phyloP scores from a whole-genome alignment of 2,888 invertebrate species.

The Pseudococcus longispinus region DNA sequence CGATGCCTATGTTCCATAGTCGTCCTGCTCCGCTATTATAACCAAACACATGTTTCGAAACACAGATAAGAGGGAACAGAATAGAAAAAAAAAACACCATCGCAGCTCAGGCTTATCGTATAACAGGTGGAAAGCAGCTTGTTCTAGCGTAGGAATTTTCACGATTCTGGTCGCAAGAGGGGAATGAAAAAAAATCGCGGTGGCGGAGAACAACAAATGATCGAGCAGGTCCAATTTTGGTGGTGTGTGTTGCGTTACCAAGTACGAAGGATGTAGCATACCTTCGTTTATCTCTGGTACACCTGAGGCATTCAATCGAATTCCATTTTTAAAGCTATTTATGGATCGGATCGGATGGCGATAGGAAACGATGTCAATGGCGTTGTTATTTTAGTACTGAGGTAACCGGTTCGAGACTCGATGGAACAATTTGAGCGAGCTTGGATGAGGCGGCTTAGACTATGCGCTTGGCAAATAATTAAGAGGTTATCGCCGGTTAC shows the following conservation, averaged over 20 bases:
- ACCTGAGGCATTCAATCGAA: neutral
- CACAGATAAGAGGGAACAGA: neutral
- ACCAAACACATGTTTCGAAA: neutral
- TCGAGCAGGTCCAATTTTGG: neutral
- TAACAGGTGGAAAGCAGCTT: slow-evolving; percentile 42
- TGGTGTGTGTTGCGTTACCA: neutral
- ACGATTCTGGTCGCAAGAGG: neutral
- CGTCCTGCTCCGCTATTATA: neutral
- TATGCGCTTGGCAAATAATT: neutral
- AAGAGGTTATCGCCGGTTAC: slow-evolving; percentile 28
- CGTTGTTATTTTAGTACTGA: neutral
- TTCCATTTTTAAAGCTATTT: neutral
- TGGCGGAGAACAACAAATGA: neutral
- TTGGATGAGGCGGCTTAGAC: neutral
- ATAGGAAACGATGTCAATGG: neutral
- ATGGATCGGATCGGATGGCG: neutral
- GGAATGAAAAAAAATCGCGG: neutral
- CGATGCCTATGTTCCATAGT: neutral
- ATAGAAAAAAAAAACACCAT: neutral
- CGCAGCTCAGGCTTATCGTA: neutral
- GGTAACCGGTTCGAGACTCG: neutral
- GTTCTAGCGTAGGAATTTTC: slow-evolving; percentile 10
- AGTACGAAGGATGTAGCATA: neutral
- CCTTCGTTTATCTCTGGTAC: neutral
- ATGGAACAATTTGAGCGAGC: neutral